Conservation (phyloP, 2,113 vertebrate species). For the Otis tarda region DNA sequence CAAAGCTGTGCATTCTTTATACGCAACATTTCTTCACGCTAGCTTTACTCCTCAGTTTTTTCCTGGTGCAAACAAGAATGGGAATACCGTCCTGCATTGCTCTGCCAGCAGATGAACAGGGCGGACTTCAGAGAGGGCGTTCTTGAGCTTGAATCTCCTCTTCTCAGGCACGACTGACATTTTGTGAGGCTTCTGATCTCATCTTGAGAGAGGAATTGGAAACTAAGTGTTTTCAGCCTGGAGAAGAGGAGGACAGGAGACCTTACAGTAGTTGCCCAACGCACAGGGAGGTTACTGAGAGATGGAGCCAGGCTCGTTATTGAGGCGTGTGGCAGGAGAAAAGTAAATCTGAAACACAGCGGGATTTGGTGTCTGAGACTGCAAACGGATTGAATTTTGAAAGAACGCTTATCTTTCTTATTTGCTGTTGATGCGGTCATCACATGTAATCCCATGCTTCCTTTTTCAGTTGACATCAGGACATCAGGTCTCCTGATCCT, state of each 20-base stretch:
- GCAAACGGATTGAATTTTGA: neutral
- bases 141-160: neutral
- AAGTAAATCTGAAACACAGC: neutral
- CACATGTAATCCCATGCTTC: neutral
- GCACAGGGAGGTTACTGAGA: neutral
- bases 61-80: no score
- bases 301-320: neutral
- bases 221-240: neutral
- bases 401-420: neutral
- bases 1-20: neutral
- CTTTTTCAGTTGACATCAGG: neutral
- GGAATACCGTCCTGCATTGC: neutral
- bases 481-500: neutral
- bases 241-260: neutral
- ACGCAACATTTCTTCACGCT: neutral
- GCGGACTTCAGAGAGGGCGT: neutral
- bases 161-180: neutral
- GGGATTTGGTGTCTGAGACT: neutral
- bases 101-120: no score
- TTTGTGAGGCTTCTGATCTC: neutral
- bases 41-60: neutral
- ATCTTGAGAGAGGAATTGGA: neutral
- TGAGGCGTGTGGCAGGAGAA: neutral
- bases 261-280: fast-evolving
- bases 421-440: fast-evolving